Evolutionary conservation across 2,888 invertebrate species (phyloP), one percentile per base, ranked within the genome.

Genomic region (Leptarthrus brevirostris): DNA sequence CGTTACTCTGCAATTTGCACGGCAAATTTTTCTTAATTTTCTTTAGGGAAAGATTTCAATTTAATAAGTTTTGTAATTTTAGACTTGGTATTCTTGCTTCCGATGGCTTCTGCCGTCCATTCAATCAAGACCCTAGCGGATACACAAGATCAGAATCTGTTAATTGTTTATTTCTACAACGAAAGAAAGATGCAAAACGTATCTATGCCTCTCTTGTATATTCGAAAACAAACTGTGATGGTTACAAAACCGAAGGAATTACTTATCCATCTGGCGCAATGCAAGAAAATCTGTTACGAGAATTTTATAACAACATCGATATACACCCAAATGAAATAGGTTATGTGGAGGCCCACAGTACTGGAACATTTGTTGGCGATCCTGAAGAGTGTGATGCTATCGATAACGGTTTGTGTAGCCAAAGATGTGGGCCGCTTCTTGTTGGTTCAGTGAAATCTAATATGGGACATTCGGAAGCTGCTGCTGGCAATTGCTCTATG

Each of bases 391-490:
- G 95, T 73, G 87, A 90, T 78, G 93, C 95, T 0, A 90, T 98
- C 64, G 92, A 93, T 61, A 91, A 91, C 78, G 89, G 93, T 34
- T 90, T 96, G 82, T 93, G 93, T 80, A 87, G 88, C 3, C 90
- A 89, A 20, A 88, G 96, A n/a, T 89, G 87, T 0, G 90, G 89
- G 0, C 92, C 97, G 0, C 87, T 97, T 0, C 85, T 89, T 61
- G 92, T 98, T 74, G 97, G 97, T 1, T 95, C 97, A 0, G 91
- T 96, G 34, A 98, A 98, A 82, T 96, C 96, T 0, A 98, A 97
- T 84, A 88, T 97, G 82, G 98, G 98, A 0, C 98, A 98, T 84
- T 89, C 94, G 0, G 98, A 98, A 82, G 93, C 96, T 0, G 90
- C 90, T 1, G 93, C 94, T 3, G 93, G 95, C 5, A 86, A 96